phyloP scores from a whole-genome alignment of 2,113 vertebrate species.

The Morone chrysops region DNA sequence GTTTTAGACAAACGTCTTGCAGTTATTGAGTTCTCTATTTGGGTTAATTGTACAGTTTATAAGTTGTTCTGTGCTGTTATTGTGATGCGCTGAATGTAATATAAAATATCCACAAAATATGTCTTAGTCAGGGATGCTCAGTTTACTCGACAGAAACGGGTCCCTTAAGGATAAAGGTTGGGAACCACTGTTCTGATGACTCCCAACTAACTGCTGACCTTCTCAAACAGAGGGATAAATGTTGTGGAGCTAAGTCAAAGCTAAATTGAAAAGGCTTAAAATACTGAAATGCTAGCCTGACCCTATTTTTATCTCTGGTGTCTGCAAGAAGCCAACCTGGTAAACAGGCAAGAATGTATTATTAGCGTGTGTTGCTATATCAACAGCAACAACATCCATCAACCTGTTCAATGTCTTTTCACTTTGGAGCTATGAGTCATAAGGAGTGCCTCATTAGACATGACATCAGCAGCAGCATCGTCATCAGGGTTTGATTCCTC shows the following conservation, averaged over 20 bases:
- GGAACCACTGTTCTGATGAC: background rate
- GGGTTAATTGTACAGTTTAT: too few relatives aligned
- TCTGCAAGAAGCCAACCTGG: background rate
- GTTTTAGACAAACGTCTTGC: too few relatives aligned
- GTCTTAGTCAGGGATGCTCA: too few relatives aligned
- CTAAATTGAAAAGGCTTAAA: slow-evolving; percentile 16
- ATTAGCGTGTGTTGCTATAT: slow-evolving; percentile 50
- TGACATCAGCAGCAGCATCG: slow-evolving; percentile 14
- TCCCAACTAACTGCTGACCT: background rate
- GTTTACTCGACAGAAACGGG: too few relatives aligned
- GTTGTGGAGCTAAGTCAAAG: background rate
- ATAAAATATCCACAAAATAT: too few relatives aligned
- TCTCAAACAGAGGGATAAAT: background rate
- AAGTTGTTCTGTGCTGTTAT: too few relatives aligned
- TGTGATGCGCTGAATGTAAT: too few relatives aligned
- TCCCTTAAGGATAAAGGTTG: too few relatives aligned
- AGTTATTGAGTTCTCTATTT: too few relatives aligned
- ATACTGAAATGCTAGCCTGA: background rate
- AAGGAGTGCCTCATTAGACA: slow-evolving; percentile 41
- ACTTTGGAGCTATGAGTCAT: slow-evolving; percentile 60
- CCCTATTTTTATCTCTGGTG: slow-evolving; percentile 42
- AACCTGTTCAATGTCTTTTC: background rate
- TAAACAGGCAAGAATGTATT: background rate
- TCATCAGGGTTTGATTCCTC: background rate
- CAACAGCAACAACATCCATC: slow-evolving; percentile 18